These are phyloP conservation scores for Acanthacorydalis orientalis DNA, from an alignment of 2,888 invertebrate genomes.

Conservation along the genomic window DNA sequence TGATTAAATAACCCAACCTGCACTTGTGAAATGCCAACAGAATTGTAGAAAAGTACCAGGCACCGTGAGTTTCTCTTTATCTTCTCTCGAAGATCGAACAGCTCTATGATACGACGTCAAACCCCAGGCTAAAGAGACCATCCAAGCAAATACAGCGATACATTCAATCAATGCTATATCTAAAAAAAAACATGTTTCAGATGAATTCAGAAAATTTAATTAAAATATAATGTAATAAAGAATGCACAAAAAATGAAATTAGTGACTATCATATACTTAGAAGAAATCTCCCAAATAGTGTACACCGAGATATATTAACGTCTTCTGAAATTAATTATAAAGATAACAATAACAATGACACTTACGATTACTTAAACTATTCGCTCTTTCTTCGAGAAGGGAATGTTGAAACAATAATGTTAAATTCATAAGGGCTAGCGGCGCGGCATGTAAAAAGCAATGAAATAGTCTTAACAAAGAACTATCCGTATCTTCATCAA, in stretches of 20 bases:
- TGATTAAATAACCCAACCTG: constrained; percentile 24
- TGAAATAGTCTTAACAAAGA: constrained; percentile 26
- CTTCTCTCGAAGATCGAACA: constrained; percentile 35
- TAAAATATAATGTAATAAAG: not conserved
- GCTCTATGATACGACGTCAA: constrained; percentile 40
- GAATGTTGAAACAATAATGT: constrained; percentile 22
- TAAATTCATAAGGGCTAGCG: constrained; percentile 27
- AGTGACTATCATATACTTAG: too few species aligned
- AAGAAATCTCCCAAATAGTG: too few species aligned
- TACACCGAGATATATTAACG: not conserved
- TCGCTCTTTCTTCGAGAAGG: constrained; percentile 14
- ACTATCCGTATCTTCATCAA: constrained; percentile 29
- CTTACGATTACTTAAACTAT: constrained; percentile 3
- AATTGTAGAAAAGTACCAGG: constrained; percentile 33
- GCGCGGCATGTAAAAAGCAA: constrained; percentile 28
- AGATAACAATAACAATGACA: not conserved
- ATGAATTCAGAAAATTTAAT: not conserved
- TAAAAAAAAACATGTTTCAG: constrained; percentile 14
- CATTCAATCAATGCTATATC: constrained; percentile 27
- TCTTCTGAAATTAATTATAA: not conserved
- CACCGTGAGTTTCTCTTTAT: constrained; percentile 33
- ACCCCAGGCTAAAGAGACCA: constrained; percentile 42
- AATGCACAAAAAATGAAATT: too few species aligned
- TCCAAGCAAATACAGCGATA: constrained; percentile 31
- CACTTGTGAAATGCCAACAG: constrained; percentile 38